These are phyloP conservation scores for Gymnogyps californianus DNA, from an alignment of 2,113 vertebrate genomes.

Conservation along the genomic window DNA sequence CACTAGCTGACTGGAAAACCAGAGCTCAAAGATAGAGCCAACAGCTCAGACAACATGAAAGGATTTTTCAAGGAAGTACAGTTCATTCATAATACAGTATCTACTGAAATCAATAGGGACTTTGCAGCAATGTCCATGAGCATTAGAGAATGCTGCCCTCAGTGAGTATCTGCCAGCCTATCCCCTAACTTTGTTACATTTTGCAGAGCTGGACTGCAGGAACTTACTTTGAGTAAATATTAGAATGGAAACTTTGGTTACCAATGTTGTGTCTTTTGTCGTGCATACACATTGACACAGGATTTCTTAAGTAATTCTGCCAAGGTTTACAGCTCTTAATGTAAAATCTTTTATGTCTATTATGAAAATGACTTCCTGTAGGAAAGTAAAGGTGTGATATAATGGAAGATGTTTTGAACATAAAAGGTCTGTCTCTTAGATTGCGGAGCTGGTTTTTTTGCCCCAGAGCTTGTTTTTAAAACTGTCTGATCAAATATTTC, in stretches of 20 bases:
- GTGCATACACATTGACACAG: no score
- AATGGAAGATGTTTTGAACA: background rate
- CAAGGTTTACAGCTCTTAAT: background rate
- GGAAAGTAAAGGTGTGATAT: background rate
- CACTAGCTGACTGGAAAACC: background rate
- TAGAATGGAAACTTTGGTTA: background rate
- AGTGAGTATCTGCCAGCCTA: background rate
- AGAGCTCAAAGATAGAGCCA: background rate
- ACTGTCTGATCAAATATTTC: background rate
- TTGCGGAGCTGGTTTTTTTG: fast-evolving
- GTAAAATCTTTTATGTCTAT: background rate
- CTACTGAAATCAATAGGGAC: background rate
- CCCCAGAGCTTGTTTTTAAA: background rate
- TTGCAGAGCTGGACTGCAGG: background rate
- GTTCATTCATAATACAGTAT: background rate
- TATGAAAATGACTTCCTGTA: background rate
- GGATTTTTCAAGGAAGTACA: background rate
- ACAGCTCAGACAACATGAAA: background rate
- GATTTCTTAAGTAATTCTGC: background rate
- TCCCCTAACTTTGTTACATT: background rate
- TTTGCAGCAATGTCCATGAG: background rate
- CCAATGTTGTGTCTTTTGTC: background rate
- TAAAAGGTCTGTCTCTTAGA: background rate
- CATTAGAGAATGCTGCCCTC: background rate
- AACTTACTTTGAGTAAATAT: background rate